Evolutionary conservation across 2,113 vertebrate species (phyloP), one percentile per base, ranked within the genome.

Genomic region (Noturus placidus): DNA sequence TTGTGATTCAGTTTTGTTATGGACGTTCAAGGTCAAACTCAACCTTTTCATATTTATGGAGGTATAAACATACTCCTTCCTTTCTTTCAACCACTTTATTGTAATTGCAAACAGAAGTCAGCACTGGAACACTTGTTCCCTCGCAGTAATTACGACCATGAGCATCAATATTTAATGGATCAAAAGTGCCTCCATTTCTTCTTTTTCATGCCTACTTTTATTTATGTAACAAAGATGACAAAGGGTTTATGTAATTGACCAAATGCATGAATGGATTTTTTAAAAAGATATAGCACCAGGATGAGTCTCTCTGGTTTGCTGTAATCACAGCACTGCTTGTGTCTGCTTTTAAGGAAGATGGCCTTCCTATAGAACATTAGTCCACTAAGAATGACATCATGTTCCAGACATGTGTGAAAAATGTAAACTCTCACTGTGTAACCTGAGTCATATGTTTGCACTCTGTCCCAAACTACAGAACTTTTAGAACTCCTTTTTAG

Each of bases 51-150:
- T 70, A 56, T 72, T 84, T 70, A 84, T 35, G 14, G n/a, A 72
- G 30, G n/a, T 72, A 72, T 56, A 84, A 72, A 70, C 46, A 83
- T 56, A 6, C 25, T 38, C 22, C 59, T 81, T 35, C 22, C 33
- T 82, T 54, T 35, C 46, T 54, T 56, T 70, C 65, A 70, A 20
- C 83, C 83, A 70, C n/a, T 70, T 84, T 84, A 84, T 84, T 33
- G 30, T 84, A 84, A 84, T 87, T 83, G 67, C 54, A 83, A 82
- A 87, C 80, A 86, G 61, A 77, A 74, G n/a, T 82, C 79, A 82
- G 79, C 33, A 42, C 22, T 61, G 33, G 79, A 82, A 82, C 22
- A 27, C 25, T 61, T 82, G 79, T 25, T 81, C 22, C 6, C 82
- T 82, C n/a, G 42, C 42, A 65, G 69, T 65, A 42, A 87, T 88